A percentile compares a stretch with the other conserved stretches of the same genome.
Conservation (phyloP, 2,888 invertebrate genomes). For the Thera obeliscata region DNA sequence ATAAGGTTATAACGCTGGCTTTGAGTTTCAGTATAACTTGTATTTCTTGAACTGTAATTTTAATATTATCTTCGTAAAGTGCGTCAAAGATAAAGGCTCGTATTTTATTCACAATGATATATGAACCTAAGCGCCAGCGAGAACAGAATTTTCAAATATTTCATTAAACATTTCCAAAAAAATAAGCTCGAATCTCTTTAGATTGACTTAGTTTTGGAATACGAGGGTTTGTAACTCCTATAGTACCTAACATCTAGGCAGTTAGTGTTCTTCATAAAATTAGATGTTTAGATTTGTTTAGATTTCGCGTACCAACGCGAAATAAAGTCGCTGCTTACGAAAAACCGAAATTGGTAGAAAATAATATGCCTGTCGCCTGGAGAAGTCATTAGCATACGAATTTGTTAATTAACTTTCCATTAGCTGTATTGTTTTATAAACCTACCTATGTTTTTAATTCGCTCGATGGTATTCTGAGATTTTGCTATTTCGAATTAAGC, state of each 20-base stretch:
- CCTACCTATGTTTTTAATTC: conserved; percentile 27
- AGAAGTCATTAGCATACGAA: conserved; percentile 52
- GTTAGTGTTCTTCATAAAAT: too few relatives aligned
- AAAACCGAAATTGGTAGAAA: too few relatives aligned
- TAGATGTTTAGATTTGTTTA: too few relatives aligned
- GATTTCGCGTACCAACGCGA: too few relatives aligned
- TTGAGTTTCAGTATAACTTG: conserved; percentile 49
- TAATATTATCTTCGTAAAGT: conserved; percentile 13
- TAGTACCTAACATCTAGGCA: too few relatives aligned
- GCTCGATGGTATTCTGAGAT: conserved; percentile 33
- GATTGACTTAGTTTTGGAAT: too few relatives aligned
- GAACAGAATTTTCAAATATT: too few relatives aligned
- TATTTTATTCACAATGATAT: too few relatives aligned
- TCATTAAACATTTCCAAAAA: too few relatives aligned
- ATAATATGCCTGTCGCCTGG: conserved; percentile 31
- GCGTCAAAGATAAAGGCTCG: neutral
- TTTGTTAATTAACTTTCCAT: conserved; percentile 37
- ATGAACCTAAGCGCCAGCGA: too few relatives aligned
- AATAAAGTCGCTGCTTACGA: too few relatives aligned
- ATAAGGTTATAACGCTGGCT: conserved; percentile 45
- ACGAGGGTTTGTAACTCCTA: neutral
- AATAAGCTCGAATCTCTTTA: too few relatives aligned
- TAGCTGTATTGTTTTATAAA: conserved; percentile 27
- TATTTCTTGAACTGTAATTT: conserved; percentile 8
- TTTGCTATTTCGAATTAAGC: conserved; percentile 60